Base-by-base conservation (phyloP, 1,140 invertebrate species). In the Macrosteles quadrilineatus region DNA sequence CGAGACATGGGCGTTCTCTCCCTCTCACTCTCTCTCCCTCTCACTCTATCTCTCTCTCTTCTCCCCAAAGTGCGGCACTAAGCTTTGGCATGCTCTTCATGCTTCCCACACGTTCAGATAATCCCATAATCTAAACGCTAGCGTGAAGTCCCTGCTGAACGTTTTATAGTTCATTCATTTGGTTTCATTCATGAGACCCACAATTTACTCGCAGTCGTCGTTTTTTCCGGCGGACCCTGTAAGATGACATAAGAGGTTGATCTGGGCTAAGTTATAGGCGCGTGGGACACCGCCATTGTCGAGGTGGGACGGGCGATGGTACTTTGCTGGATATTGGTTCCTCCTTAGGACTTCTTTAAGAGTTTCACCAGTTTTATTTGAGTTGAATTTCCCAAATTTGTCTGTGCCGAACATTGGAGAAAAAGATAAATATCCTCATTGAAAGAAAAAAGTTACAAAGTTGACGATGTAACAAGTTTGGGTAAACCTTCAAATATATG, bases 131-230 rank as follows among this genome's bases (percentile, higher is more conserved):
- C 30, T 43, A 32, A 64, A 40, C 36, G 62, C 30, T 40, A 66
- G 32, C 63, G 36, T 66, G 63, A 66, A 40, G 63, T 45, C 36
- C 40, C 23, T 36, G 32, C 32, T 66, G 63, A 66, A 66, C 40
- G 63, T 66, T 66, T 66, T 66, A 66, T 66, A 43, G 32, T 66
- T 66, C 63, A 66, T 66, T 66, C 63, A 66, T 66, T 66, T 66
- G 32, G 32, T 43, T 66, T 66, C 63, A 66, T 66, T 66, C 63
- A 66, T 66, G 31, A 63, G 59, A 31, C 31, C 31, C 31, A 63
- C 59, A 63, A 63, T 63, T 50, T 50, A 50, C 47, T 4, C 14
- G 21, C 6, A 19, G 4, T 17, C 14, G 14, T 21, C 21, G 14
- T 50, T 50, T 50, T 50, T 3, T 19, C 14, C 47, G 47, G 14